phyloP scores from a whole-genome alignment of 53 echinoderm and acorn worm species.

The Apostichopus leukothele region DNA sequence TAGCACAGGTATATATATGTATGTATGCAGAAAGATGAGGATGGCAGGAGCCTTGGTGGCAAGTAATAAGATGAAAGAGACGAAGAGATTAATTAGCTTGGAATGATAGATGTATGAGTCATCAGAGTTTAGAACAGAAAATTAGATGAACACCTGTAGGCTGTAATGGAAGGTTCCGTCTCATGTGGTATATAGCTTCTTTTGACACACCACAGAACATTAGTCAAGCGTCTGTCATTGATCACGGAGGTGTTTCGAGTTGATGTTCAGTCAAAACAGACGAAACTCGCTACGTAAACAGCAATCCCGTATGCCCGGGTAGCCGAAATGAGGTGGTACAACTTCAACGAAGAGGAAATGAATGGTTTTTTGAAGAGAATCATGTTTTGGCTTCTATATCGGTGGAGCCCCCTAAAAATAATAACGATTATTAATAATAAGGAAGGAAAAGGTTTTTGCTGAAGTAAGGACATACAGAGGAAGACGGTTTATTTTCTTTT shows the following conservation, averaged over 20 bases:
- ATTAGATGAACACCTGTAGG: background rate
- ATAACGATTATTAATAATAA: too few relatives aligned
- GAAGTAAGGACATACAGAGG: too few relatives aligned
- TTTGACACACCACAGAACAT: background rate
- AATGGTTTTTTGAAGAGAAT: too few relatives aligned
- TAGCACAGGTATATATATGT: background rate
- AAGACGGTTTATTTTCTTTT: too few relatives aligned
- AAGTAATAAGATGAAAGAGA: background rate
- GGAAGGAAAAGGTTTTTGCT: too few relatives aligned
- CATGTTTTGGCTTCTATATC: too few relatives aligned
- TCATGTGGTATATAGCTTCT: too few relatives aligned
- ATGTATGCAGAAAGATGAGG: background rate
- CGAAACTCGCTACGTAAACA: background rate
- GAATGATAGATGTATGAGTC: conserved; percentile 10
- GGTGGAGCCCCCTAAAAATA: too few relatives aligned
- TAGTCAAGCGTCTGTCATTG: background rate
- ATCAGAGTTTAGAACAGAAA: background rate
- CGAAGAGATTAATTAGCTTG: background rate
- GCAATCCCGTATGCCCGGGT: background rate
- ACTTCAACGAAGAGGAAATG: background rate
- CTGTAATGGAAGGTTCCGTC: background rate
- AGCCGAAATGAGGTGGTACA: background rate
- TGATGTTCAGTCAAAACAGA: background rate
- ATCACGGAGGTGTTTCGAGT: background rate
- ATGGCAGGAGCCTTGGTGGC: background rate